Evolutionary conservation across 2,888 invertebrate genomes (phyloP), one percentile per base, ranked within the genome.

Genomic region (Eupelmus urozonus): DNA sequence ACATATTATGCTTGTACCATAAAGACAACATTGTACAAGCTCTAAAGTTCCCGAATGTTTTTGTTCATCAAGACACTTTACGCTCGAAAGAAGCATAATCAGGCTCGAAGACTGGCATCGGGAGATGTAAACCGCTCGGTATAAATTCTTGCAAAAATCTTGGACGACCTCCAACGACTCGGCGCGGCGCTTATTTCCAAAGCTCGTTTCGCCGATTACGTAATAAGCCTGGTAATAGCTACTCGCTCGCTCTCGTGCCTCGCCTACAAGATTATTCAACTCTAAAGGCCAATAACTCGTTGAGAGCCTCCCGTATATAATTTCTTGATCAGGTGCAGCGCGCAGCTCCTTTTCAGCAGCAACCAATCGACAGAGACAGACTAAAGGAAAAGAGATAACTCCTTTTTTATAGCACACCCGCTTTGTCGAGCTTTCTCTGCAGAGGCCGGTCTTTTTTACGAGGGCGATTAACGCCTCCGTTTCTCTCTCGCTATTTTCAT

Each of bases 291-390:
- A 62, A 62, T 75, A 75, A 75, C 75, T 69, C 16, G 23, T 25
- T 25, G n/a, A 18, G 13, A 40, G 29, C 55, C 23, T 34, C n/a
- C 23, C 29, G 23, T 7, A 45, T 45, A 13, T 45, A 67, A 75
- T 75, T 75, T 76, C 62, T 55, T 45, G 69, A 70, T 69, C 76
- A 76, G 76, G 76, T 76, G 62, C 42, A 20, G 59, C 7, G n/a
- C 23, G 34, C 23, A 13, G 51, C 20, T 34, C 45, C 40, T 42
- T 63, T 59, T 63, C 59, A 20, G 53, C 29, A 2, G 9, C 34
- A 45, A 45, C 69, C 57, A 42, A 69, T 53, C 53, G 18, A 27
- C 42, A 9, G 16, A 25, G 25, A 29, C 49, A 65, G 49, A 49
- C 49, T 7, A 20, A 53, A 7, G 18, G 4, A n/a, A 16, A 4